Percentiles rank a stretch among this genome's conserved stretches.
phyloP scores from a whole-genome alignment of 2,888 invertebrate species.

The Trachelus tabidus region DNA sequence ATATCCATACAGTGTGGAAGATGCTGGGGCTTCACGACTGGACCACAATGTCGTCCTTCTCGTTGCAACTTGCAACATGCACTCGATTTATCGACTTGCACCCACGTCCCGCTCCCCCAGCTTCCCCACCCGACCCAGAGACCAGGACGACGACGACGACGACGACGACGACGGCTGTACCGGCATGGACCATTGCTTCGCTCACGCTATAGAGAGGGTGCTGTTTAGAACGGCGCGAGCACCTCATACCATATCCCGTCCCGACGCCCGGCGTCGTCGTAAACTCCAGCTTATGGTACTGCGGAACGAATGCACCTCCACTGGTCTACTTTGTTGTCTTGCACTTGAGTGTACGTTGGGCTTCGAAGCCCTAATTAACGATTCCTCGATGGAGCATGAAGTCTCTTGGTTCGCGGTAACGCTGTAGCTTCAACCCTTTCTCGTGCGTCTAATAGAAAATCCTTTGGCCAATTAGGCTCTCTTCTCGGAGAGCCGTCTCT shows the following conservation, averaged over 20 bases:
- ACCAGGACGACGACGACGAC: no score
- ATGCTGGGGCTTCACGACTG: neutral
- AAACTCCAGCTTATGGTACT: constrained; percentile 20
- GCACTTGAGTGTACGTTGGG: constrained; percentile 13
- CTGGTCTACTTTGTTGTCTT: no score
- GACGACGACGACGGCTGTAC: no score
- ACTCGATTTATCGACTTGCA: constrained; percentile 3
- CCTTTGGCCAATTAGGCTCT: no score
- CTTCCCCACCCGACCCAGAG: neutral
- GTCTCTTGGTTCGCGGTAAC: no score
- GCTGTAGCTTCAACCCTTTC: no score
- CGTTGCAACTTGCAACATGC: neutral
- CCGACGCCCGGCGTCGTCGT: constrained; percentile 11
- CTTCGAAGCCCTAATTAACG: constrained; percentile 33
- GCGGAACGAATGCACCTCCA: constrained; percentile 11
- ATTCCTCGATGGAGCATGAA: constrained; percentile 21
- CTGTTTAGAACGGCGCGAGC: no score
- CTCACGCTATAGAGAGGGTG: no score
- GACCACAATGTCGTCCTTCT: neutral
- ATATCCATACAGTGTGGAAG: neutral
- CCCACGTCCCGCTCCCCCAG: neutral
- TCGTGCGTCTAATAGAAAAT: no score
- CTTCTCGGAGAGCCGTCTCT: no score
- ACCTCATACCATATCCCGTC: no score
- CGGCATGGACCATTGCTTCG: no score